Evolutionary conservation across 2,888 invertebrate genomes (phyloP).

Genomic region (Antitype chi): DNA sequence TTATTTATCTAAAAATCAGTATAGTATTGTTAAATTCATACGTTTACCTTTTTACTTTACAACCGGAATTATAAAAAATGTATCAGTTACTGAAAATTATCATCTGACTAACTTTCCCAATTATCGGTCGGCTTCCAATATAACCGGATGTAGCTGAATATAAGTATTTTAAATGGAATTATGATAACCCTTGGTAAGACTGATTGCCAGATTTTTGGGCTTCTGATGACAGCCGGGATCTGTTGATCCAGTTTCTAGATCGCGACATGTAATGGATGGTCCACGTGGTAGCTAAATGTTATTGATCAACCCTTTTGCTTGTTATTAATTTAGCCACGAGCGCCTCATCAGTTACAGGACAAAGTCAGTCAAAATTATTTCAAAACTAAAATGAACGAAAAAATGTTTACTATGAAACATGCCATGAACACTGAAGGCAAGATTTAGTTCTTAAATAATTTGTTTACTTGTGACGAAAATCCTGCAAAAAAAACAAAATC

Average conservation of each 20-base stretch:
- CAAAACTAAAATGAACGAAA: no score
- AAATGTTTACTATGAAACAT: no score
- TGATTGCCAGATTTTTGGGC: no score
- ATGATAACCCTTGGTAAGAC: no score
- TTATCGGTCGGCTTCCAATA: no score
- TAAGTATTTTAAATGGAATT: no score
- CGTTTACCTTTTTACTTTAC: slow-evolving; percentile 2
- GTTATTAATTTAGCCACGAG: background rate
- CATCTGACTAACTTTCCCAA: no score
- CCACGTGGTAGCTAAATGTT: background rate
- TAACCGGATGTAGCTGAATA: no score
- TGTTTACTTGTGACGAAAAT: background rate
- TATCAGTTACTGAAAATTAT: background rate
- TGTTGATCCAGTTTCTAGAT: no score
- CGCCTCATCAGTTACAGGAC: no score
- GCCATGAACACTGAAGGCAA: background rate
- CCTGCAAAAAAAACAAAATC: background rate
- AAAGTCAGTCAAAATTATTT: no score
- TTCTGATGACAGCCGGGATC: no score
- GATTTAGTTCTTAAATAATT: background rate
- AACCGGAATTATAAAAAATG: background rate
- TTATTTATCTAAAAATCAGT: slow-evolving; percentile 27
- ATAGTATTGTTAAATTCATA: background rate
- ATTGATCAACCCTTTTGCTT: background rate
- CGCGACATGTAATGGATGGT: background rate